phyloP scores from a whole-genome alignment of 2,797 vertebrate genomes.

The Myripristis murdjan region DNA sequence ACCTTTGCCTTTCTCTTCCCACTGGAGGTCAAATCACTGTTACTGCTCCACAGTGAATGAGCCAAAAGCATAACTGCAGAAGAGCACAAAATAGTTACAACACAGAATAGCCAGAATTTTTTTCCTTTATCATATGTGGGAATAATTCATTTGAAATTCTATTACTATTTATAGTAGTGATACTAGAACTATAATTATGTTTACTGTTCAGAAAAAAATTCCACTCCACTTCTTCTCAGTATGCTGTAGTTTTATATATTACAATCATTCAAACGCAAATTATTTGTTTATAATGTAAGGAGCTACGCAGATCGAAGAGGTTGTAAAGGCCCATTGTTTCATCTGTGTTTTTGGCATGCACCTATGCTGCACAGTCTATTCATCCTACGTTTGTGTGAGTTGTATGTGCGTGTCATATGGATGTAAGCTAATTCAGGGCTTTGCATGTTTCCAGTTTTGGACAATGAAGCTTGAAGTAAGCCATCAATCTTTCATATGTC shows the following conservation, averaged over 20 bases:
- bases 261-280: not conserved
- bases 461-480: constrained; percentile 72
- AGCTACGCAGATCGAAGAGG: not conserved
- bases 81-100: too few relatives aligned
- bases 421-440: constrained; percentile 62
- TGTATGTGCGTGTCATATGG: constrained; percentile 59
- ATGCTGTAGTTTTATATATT: not conserved
- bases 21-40: constrained; percentile 24
- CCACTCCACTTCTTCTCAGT: not conserved
- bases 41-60: not conserved
- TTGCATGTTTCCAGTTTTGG: constrained; percentile 68
- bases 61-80: not conserved
- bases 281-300: not conserved
- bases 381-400: constrained; percentile 13
- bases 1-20: not conserved
- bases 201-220: not conserved
- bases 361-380: not conserved
- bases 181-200: too few relatives aligned
- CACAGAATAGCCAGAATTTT: not conserved
- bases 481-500: constrained; percentile 73
- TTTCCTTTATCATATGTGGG: not conserved
- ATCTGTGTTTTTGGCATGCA: not conserved
- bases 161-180: too few relatives aligned
- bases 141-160: too few relatives aligned
- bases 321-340: not conserved